Percentiles rank a stretch among this genome's conserved stretches.
Conservation (phyloP, 2,113 vertebrate genomes). For the Sceloporus undulatus region DNA sequence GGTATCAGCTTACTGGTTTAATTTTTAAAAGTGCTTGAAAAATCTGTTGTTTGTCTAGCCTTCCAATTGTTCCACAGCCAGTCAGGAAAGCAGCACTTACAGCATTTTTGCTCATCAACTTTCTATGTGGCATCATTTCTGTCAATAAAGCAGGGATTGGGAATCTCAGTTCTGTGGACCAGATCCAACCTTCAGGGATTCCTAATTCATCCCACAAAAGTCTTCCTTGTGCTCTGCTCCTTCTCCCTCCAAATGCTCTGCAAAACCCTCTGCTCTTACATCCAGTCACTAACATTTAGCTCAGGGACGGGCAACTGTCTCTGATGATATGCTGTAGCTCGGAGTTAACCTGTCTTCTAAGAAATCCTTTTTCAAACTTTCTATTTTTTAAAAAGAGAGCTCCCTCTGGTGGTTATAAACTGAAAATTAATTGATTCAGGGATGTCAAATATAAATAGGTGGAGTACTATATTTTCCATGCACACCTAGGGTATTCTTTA, state of each 20-base stretch:
- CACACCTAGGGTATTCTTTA: background rate
- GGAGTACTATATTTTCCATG: background rate
- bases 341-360: background rate
- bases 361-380: background rate
- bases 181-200: background rate
- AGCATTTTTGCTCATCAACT: background rate
- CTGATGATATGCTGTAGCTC: background rate
- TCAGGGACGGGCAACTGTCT: background rate
- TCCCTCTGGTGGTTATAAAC: background rate
- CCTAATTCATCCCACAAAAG: background rate
- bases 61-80: background rate
- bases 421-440: background rate
- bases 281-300: too few species aligned
- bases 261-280: too few species aligned
- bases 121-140: background rate
- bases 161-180: background rate
- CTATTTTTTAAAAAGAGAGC: background rate
- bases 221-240: background rate
- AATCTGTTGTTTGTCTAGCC: background rate
- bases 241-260: background rate
- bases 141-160: background rate
- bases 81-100: background rate
- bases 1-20: conserved; percentile 74
- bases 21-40: too few species aligned
- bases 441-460: background rate